phyloP scores from a whole-genome alignment of 2,113 vertebrate genomes.

The Anser cygnoides region DNA sequence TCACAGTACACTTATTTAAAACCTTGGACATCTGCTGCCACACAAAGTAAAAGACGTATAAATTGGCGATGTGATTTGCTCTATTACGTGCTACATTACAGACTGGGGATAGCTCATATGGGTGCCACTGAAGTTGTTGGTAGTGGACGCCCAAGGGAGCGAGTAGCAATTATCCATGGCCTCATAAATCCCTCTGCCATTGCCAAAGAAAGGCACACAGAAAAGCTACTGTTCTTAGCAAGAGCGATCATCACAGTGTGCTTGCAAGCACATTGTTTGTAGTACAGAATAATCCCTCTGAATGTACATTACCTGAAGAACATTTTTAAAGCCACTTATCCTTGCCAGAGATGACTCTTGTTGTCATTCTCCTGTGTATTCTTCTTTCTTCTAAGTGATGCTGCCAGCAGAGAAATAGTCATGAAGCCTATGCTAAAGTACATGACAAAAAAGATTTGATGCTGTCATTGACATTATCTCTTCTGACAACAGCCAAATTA shows the following conservation, averaged over 20 bases:
- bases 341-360: not conserved
- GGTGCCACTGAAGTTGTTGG: not conserved
- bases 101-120: not conserved
- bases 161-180: not conserved
- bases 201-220: not conserved
- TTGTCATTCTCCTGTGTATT: not conserved
- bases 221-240: not conserved
- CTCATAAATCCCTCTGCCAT: not conserved
- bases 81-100: not conserved
- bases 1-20: slow-evolving; percentile 30
- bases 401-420: not conserved
- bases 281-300: not conserved
- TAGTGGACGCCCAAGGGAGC: not conserved
- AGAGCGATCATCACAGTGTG: not conserved
- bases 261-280: not conserved
- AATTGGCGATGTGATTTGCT: not conserved
- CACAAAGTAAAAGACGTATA: not conserved
- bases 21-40: not conserved
- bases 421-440: not conserved
- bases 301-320: slow-evolving; percentile 11
- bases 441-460: not conserved
- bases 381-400: not conserved
- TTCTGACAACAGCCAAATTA: not conserved
- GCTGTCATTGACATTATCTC: not conserved
- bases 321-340: not conserved